Base-by-base conservation (phyloP, 64 coral and sea anemone species). In the Montipora sp. region DNA sequence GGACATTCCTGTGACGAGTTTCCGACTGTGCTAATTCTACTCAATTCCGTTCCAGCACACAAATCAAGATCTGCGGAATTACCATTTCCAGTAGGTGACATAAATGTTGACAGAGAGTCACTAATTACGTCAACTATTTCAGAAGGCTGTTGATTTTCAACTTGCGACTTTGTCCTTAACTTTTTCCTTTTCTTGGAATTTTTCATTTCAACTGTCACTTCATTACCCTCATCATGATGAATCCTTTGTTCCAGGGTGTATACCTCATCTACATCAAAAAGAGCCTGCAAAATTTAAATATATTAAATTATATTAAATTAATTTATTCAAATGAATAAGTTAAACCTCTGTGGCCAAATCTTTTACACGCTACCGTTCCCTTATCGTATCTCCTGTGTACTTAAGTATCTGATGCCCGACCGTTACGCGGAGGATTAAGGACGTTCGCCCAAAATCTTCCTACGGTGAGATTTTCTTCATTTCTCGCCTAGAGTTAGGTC, bases 251-350 rank as follows among this genome's bases (percentile, higher is more conserved):
- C 95, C 24, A 93, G 63, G 10, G 95, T 96, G 83, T 96, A 96
- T 1, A 96, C 92, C 83, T 98, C 96, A 90, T 98, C 96, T n/a
- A 98, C 96, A 80, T 98, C 96, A 77, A 95, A 95, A 73, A 98
- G 87, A 48, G 96, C 96, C 96, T 98, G 23, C 16, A 19, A 95
- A 70, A 84, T 59, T 2, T 10, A n/a, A 68, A 36, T 36, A 1
- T 36, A 36, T 36, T 2, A 36, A 36, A 36, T 36, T 36, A 36
- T 36, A 36, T 36, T 36, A 36, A 36, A 36, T 36, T 1, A 36
- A 36, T 36, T 36, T 36, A 36, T 36, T 36, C 36, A 36, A 36
- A 36, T 36, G 36, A 36, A 36, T 36, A 36, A 36, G 36, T 36
- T 36, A 36, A 36, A 36, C 36, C 36, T 36, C 36, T 36, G 36